These are phyloP conservation scores for Drosophila bocqueti DNA, from an alignment of 1,140 invertebrate genomes.

Conservation along the genomic window DNA sequence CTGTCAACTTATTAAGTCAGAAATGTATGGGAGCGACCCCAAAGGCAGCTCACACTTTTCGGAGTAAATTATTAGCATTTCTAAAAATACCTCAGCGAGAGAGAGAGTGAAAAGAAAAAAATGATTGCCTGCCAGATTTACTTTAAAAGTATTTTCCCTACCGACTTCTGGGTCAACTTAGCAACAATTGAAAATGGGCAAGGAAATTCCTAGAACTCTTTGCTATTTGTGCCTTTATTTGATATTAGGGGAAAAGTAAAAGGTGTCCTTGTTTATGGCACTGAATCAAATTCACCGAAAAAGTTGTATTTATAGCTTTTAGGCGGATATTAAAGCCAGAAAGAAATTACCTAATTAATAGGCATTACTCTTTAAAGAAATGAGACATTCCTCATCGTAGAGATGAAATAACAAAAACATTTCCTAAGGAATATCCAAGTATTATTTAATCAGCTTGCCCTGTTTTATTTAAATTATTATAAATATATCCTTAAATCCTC, in stretches of 20 bases:
- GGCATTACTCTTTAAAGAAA: neutral
- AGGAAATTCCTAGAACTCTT: constrained; percentile 5
- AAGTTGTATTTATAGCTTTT: neutral
- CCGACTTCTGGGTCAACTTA: constrained; percentile 7
- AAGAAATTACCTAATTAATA: neutral
- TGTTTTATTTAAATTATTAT: too few relatives aligned
- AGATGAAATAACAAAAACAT: neutral
- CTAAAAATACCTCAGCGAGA: constrained; percentile 64
- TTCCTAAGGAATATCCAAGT: neutral
- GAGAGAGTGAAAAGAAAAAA: constrained; percentile 6
- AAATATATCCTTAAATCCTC: neutral
- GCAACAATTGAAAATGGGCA: constrained; percentile 4
- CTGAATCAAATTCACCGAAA: neutral
- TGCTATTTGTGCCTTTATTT: neutral
- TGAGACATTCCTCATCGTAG: neutral
- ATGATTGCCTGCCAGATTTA: constrained; percentile 26
- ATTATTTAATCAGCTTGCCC: neutral
- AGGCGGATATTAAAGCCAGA: neutral
- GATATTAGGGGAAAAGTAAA: neutral
- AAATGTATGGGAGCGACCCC: constrained; percentile 35
- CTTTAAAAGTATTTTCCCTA: constrained; percentile 1
- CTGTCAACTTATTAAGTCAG: constrained; percentile 79
- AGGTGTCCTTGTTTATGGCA: neutral
- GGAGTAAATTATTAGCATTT: constrained; percentile 57
- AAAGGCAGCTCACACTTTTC: constrained; percentile 38